A percentile compares a stretch with the other conserved stretches of the same genome.
These are phyloP conservation scores for Caiman crocodilus DNA, from an alignment of 2,797 vertebrate genomes.

Conservation along the genomic window DNA sequence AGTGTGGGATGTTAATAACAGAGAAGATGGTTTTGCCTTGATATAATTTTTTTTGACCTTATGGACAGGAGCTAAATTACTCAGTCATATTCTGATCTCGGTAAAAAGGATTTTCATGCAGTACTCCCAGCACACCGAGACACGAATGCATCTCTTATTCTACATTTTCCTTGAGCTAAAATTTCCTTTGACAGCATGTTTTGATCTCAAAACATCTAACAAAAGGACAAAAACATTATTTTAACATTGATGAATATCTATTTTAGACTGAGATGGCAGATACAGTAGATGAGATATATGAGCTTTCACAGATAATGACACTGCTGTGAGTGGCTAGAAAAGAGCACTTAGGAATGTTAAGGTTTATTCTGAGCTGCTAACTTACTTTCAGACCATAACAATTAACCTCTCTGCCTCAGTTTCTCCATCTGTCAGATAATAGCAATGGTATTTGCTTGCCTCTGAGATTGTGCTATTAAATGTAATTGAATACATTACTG, in stretches of 20 bases:
- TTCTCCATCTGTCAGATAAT: neutral
- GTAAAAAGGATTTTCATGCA: constrained; percentile 63
- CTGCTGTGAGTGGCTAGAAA: neutral
- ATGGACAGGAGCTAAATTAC: constrained; percentile 52
- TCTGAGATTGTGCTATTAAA: neutral
- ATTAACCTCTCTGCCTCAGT: neutral
- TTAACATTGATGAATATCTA: rapidly evolving
- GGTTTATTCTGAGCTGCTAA: neutral
- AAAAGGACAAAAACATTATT: neutral
- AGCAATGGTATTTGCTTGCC: neutral
- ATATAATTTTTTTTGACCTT: neutral
- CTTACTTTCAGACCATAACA: neutral
- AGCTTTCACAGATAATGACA: neutral
- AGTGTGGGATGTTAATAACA: constrained; percentile 56
- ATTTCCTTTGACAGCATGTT: neutral
- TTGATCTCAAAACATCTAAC: constrained; percentile 6
- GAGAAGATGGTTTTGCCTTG: constrained; percentile 40
- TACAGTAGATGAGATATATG: neutral
- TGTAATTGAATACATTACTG: neutral
- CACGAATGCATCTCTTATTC: neutral
- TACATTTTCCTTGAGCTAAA: constrained; percentile 47
- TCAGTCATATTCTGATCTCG: neutral
- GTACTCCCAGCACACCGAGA: constrained; percentile 44
- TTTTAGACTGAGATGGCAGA: neutral
- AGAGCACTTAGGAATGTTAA: neutral